Percentiles rank a stretch among this genome's conserved stretches.
Conservation (phyloP, 2,888 invertebrate genomes). For the Eledone cirrhosa region DNA sequence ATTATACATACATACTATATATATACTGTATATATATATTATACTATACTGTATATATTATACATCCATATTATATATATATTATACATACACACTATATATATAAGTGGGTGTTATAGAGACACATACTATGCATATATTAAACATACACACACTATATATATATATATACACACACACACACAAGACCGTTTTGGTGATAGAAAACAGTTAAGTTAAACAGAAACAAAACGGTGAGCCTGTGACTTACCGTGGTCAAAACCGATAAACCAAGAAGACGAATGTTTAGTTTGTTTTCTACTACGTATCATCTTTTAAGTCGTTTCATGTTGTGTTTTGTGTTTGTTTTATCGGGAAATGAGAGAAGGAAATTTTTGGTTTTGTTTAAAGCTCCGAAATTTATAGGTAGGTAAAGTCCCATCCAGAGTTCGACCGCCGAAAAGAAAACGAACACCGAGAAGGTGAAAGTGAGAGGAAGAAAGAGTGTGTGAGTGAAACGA, state of each 20-base stretch:
- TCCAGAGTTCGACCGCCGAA: conserved; percentile 32
- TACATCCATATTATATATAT: neutral
- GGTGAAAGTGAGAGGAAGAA: too few relatives aligned
- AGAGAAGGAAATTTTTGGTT: neutral
- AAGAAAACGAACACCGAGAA: conserved; percentile 30
- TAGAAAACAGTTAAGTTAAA: too few relatives aligned
- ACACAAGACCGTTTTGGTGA: too few relatives aligned
- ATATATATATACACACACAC: neutral
- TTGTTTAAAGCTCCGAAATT: neutral
- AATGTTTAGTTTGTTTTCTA: neutral
- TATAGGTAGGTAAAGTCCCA: conserved; percentile 30
- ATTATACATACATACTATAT: neutral
- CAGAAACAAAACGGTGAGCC: too few relatives aligned
- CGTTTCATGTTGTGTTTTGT: neutral
- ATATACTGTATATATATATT: neutral
- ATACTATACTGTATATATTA: neutral
- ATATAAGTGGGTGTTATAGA: neutral
- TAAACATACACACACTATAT: neutral
- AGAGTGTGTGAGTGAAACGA: too few relatives aligned
- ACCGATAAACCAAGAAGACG: neutral
- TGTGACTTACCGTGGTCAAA: too few relatives aligned
- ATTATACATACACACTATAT: neutral
- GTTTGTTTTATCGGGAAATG: neutral
- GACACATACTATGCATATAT: neutral
- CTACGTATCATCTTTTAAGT: neutral